A percentile compares a stretch with the other conserved stretches of the same genome.
Evolutionary conservation across 2,797 vertebrate species (phyloP).

Genomic region (Cottoperca gobio): DNA sequence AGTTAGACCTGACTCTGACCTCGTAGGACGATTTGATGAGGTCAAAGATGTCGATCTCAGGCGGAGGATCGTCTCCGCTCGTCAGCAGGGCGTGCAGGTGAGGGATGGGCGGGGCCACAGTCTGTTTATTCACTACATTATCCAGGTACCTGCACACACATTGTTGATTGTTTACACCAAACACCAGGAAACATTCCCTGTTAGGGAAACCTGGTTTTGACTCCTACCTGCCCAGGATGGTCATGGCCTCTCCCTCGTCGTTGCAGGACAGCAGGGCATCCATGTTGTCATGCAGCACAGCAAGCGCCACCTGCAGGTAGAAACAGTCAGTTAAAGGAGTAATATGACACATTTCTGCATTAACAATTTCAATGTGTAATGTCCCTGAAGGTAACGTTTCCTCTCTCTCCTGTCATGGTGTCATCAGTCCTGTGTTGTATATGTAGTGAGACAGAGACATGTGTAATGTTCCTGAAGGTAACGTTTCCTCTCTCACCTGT

Average conservation of each 20-base stretch:
- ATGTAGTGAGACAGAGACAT: too few relatives aligned
- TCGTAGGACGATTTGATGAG: slow-evolving; percentile 95
- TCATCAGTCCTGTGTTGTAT: too few relatives aligned
- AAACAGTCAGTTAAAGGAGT: too few relatives aligned
- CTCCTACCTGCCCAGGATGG: slow-evolving; percentile 92
- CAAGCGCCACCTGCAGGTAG: slow-evolving; percentile 91
- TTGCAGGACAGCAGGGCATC: slow-evolving; percentile 89
- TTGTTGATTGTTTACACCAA: too few relatives aligned
- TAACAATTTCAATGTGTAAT: too few relatives aligned
- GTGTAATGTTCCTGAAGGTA: too few relatives aligned
- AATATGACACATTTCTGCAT: too few relatives aligned
- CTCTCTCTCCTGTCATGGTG: too few relatives aligned
- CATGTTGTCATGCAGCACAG: slow-evolving; percentile 95
- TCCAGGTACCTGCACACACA: slow-evolving; percentile 90
- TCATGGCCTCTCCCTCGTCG: slow-evolving; percentile 99
- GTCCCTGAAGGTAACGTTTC: too few relatives aligned
- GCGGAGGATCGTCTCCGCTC: slow-evolving; percentile 90
- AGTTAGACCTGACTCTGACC: slow-evolving; percentile 75
- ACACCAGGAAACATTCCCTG: too few relatives aligned
- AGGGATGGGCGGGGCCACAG: slow-evolving; percentile 90
- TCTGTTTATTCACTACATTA: slow-evolving; percentile 94
- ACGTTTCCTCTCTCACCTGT: too few relatives aligned
- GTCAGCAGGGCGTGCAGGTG: slow-evolving; percentile 93
- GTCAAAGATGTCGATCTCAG: slow-evolving; percentile 92
- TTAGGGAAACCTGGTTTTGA: too few relatives aligned